phyloP scores from a whole-genome alignment of 2,797 vertebrate species.

The Esox masquinongy region DNA sequence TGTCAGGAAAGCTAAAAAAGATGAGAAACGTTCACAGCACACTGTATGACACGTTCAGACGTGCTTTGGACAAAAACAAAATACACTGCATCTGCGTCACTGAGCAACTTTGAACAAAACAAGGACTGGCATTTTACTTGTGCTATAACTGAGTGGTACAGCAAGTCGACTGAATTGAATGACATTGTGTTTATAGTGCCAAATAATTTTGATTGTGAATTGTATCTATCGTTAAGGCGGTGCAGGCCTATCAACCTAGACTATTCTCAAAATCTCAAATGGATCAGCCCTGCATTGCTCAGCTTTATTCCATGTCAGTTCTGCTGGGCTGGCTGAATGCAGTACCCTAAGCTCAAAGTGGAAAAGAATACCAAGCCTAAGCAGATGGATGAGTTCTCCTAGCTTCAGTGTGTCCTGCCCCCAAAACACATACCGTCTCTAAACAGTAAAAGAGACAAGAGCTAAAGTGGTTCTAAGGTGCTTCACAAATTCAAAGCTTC shows the following conservation, averaged over 20 bases:
- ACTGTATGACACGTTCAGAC: not conserved
- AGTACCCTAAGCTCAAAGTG: not conserved
- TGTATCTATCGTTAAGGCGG: not conserved
- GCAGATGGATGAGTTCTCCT: not conserved
- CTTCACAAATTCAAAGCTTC: slow-evolving; percentile 27
- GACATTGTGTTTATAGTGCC: not conserved
- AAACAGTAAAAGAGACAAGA: not conserved
- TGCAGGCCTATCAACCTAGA: not conserved
- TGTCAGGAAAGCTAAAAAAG: not conserved
- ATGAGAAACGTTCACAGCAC: not conserved
- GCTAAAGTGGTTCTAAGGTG: slow-evolving; percentile 12
- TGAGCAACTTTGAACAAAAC: not conserved
- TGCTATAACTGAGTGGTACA: not conserved
- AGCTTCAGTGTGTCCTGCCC: not conserved
- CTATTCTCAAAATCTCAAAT: not conserved
- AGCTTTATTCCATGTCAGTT: not conserved
- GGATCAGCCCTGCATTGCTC: not conserved
- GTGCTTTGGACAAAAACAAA: not conserved
- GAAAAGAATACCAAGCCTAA: not conserved
- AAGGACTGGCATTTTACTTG: not conserved
- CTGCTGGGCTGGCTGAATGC: not conserved
- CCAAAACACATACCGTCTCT: not conserved
- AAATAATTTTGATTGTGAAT: not conserved
- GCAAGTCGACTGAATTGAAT: not conserved
- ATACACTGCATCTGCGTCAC: not conserved